Conservation (phyloP, 2,888 invertebrate species). For the Melieria omissa region DNA sequence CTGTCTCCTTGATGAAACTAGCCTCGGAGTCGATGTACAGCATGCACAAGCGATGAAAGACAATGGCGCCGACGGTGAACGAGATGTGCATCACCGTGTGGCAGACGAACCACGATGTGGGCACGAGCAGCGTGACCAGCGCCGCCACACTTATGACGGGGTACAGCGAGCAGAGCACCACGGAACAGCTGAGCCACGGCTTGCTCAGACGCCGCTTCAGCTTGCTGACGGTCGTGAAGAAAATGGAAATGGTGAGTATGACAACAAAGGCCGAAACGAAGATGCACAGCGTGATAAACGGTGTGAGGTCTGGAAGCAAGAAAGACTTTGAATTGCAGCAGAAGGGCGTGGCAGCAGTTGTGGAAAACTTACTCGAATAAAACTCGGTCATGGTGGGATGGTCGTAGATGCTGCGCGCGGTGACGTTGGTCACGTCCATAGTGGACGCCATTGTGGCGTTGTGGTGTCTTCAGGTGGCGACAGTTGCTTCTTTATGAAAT, state of each 20-base stretch:
- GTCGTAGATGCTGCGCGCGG: constrained; percentile 42
- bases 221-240: constrained; percentile 54
- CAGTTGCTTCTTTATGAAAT: too few relatives aligned
- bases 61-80: constrained; percentile 60
- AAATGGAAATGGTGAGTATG: constrained; percentile 60
- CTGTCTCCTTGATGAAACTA: constrained; percentile 65
- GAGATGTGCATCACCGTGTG: constrained; percentile 64
- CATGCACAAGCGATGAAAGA: constrained; percentile 61
- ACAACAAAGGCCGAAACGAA: constrained; percentile 56
- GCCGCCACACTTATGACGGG: constrained; percentile 61
- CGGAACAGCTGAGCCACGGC: constrained; percentile 50
- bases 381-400: constrained; percentile 58
- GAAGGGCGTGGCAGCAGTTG: not conserved
- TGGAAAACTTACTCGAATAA: constrained; percentile 55
- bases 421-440: not conserved
- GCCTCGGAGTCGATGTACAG: constrained; percentile 63
- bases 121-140: constrained; percentile 59
- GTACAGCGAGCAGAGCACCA: constrained; percentile 59
- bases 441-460: not conserved
- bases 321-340: constrained; percentile 5
- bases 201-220: constrained; percentile 50
- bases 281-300: constrained; percentile 59
- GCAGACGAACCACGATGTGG: constrained; percentile 61
- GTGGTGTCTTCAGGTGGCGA: not conserved
- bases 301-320: constrained; percentile 56